Base-by-base conservation (phyloP, 2,113 vertebrate genomes). In the Oreochromis aureus region DNA sequence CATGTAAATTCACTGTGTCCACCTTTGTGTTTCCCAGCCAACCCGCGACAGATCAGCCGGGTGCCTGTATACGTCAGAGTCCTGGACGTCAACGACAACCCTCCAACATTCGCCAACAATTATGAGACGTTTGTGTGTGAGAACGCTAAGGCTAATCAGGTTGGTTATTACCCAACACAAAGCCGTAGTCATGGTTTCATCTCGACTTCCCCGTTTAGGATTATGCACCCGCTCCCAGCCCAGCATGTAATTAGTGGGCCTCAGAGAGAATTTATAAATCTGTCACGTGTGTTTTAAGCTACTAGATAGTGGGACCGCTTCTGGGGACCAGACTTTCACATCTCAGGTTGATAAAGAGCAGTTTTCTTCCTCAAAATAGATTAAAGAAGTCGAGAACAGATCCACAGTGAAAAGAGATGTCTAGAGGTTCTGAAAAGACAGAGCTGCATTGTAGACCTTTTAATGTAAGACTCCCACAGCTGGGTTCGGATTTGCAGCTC, bases 51-150 rank as follows among this genome's bases (percentile, higher is more conserved):
- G 96, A 97, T 95, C 89, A 98, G 97, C 89, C 96, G 97, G 1
- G 98, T 98, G 34, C 97, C 97, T 3, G 97, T 99, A 3, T 98
- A 97, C 92, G 96, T 99, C 95, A 96, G 97, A 92, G 96, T 99
- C 86, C 95, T 98, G 89, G 98, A 99, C 81, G 96, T 99, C 94
- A 99, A 99, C 85, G 98, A 99, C 96, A 99, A 99, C 0, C 97
- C 98, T 34, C 98, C 98, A 0, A 97, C 97, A 36, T 98, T 99
- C 84, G 97, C 97, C 91, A 96, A 97, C 93, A 96, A 97, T 92
- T 99, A 99, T 0, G 98, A 99, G 95, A 97, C 98, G 4, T 98
- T 97, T 51, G 98, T 99, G 94, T 99, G 98, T 87, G 98, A 99
- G 95, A 98, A 98, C 44, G 97, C 98, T 30, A 98, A 97, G 88